phyloP scores from a whole-genome alignment of 2,888 invertebrate species.

The Platerodrilus igneus region DNA sequence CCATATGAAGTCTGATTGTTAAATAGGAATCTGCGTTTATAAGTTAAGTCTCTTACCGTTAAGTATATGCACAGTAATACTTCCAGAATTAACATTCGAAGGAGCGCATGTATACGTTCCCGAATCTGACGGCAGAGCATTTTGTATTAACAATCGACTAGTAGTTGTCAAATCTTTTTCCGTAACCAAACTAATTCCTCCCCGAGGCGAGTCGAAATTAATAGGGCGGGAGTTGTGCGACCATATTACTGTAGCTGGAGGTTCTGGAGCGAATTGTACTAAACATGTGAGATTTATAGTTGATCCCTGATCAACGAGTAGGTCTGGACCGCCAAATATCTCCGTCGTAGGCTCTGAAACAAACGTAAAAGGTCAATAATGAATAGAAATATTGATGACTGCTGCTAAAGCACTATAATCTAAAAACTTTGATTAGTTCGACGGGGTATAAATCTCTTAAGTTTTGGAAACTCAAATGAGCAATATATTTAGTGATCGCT shows the following conservation, averaged over 20 bases:
- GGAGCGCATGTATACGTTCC: conserved; percentile 81
- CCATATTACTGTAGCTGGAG: conserved; percentile 79
- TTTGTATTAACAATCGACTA: conserved; percentile 76
- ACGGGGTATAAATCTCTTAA: no score
- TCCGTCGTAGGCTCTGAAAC: conserved; percentile 78
- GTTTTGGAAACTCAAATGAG: no score
- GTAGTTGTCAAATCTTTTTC: conserved; percentile 81
- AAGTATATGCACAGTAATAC: conserved; percentile 77
- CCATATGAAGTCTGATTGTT: no score
- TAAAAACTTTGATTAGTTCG: no score
- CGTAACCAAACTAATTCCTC: conserved; percentile 81
- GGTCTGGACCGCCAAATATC: conserved; percentile 74
- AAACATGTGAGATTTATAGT: conserved; percentile 86
- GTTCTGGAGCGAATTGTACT: conserved; percentile 78
- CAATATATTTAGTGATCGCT: no score
- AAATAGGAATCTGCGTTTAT: no score
- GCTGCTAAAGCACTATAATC: no score
- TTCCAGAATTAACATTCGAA: conserved; percentile 75
- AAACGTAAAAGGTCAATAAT: no score
- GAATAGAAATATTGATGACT: no score
- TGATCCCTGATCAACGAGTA: conserved; percentile 81
- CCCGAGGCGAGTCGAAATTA: conserved; percentile 85
- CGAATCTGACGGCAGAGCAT: conserved; percentile 73
- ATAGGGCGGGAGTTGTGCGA: conserved; percentile 78
- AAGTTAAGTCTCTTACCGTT: conserved; percentile 62